A percentile compares a stretch with the other conserved stretches of the same genome.
Conservation (phyloP, 2,113 vertebrate species). For the Stictonetta naevosa region DNA sequence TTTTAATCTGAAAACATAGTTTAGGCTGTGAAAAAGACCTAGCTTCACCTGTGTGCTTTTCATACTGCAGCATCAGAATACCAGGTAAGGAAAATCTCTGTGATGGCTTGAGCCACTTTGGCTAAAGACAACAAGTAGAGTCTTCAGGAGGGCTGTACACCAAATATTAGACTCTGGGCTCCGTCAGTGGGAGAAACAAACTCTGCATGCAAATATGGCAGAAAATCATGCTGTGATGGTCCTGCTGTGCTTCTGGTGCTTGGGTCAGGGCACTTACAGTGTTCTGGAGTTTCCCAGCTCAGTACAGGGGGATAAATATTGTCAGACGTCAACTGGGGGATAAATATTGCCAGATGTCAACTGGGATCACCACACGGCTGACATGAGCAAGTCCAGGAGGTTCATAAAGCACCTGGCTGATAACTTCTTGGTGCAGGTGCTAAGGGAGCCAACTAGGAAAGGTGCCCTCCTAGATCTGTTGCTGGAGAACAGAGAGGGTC, state of each 20-base stretch:
- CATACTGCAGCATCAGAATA: background rate
- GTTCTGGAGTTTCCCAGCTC: background rate
- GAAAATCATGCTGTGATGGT: background rate
- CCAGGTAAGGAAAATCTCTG: background rate
- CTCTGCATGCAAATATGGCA: background rate
- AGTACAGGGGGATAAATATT: background rate
- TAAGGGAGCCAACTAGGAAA: no score
- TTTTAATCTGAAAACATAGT: background rate
- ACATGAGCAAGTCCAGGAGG: no score
- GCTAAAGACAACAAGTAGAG: background rate
- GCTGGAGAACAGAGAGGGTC: no score
- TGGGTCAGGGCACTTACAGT: background rate
- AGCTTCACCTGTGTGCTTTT: background rate
- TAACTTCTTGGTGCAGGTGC: no score
- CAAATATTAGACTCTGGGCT: background rate
- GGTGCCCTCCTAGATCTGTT: no score
- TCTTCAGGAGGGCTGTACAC: accelerated
- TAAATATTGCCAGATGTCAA: background rate
- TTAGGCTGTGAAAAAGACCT: background rate
- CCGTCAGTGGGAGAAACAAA: accelerated
- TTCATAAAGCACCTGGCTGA: no score
- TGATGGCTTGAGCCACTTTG: background rate
- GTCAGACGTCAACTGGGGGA: no score
- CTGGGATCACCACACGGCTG: no score
- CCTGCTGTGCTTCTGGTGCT: background rate